These are phyloP conservation scores for Cydia strobilella DNA, from an alignment of 1,140 invertebrate species.

Conservation along the genomic window DNA sequence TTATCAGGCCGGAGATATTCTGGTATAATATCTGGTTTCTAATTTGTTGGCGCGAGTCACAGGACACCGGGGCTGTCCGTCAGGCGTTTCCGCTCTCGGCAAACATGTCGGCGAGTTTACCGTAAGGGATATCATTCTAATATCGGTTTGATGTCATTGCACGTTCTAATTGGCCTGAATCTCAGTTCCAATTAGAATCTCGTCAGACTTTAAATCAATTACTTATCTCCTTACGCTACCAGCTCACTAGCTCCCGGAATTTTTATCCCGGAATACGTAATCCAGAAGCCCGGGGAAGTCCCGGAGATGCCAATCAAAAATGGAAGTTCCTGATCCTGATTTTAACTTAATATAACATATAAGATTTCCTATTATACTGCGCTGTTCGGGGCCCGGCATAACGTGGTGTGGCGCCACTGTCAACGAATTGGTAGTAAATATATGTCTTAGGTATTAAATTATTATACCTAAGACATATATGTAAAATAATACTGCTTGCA, in stretches of 20 bases:
- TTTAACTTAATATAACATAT: slow-evolving; percentile 14
- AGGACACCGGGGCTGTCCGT: no score
- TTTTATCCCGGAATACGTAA: not conserved
- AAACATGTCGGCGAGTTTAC: no score
- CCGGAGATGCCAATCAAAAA: slow-evolving; percentile 2
- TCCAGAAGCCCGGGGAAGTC: not conserved
- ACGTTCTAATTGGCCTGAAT: no score
- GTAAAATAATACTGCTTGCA: no score
- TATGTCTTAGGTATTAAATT: no score
- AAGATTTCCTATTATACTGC: slow-evolving; percentile 11
- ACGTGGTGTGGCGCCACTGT: not conserved
- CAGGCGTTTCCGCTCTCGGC: no score
- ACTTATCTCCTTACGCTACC: no score
- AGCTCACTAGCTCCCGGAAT: not conserved
- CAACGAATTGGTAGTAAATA: not conserved
- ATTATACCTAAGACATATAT: no score
- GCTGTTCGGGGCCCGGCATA: not conserved
- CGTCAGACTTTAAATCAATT: no score
- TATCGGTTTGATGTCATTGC: no score
- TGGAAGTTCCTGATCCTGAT: slow-evolving; percentile 7
- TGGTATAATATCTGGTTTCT: not conserved
- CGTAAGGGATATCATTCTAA: no score
- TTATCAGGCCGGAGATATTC: not conserved
- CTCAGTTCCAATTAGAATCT: no score
- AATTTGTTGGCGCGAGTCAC: not conserved